phyloP scores from a whole-genome alignment of 1,140 invertebrate species.

The Drosophila cardini region DNA sequence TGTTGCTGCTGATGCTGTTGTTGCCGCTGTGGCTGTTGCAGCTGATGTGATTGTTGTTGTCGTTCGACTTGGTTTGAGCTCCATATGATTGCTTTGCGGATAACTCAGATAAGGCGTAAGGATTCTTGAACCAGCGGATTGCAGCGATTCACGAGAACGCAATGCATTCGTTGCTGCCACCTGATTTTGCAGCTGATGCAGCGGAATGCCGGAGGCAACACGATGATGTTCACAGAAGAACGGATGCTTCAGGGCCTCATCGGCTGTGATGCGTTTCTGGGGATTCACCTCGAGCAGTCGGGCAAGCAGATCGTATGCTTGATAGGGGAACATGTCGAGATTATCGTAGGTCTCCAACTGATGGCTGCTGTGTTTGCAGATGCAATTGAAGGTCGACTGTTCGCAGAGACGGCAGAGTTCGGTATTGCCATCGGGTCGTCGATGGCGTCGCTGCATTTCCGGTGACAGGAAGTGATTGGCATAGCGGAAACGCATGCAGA shows the following conservation, averaged over 20 bases:
- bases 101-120: constrained; percentile 46
- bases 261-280: constrained; percentile 97
- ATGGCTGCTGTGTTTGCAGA: constrained; percentile 67
- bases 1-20: not conserved
- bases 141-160: constrained; percentile 35
- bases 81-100: not conserved
- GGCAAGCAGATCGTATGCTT: constrained; percentile 98
- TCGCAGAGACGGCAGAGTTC: constrained; percentile 77
- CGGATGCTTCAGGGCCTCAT: constrained; percentile 99
- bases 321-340: constrained; percentile 67
- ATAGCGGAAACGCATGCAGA: constrained; percentile 85
- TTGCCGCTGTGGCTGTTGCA: not conserved
- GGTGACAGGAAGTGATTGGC: constrained; percentile 62
- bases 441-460: constrained; percentile 59
- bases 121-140: constrained; percentile 23
- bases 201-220: constrained; percentile 37
- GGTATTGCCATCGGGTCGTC: constrained; percentile 62
- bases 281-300: constrained; percentile 99
- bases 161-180: not conserved
- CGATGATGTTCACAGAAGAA: constrained; percentile 85
- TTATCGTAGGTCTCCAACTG: constrained; percentile 61
- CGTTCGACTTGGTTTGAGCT: not conserved
- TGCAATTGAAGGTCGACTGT: constrained; percentile 72
- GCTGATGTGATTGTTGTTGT: not conserved
- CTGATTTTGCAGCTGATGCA: constrained; percentile 27